Base-by-base conservation (phyloP, 2,797 vertebrate species). In the Sebastes taczanowskii region DNA sequence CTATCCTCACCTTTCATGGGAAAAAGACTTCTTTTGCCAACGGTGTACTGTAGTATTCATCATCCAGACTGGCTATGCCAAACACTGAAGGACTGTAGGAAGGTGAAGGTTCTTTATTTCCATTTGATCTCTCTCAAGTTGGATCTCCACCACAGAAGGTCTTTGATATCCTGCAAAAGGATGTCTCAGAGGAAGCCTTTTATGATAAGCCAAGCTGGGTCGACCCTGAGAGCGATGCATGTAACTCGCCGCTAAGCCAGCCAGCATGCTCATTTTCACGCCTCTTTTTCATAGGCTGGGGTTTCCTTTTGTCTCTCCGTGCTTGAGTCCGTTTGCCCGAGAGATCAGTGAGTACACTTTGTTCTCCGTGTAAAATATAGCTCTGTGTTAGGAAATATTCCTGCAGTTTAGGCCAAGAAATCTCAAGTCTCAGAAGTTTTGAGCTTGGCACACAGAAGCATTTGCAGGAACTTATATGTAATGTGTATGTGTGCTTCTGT, bases 161-260 rank as follows among this genome's bases (percentile, higher is more conserved):
- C 88, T 93, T 93, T 92, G 88, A 92, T 92, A 80, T 88, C 56
- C 74, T 88, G 78, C 75, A 80, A 87, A 80, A 87, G 84, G 91
- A 92, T 88, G 90, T 92, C 85, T 87, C 87, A 86, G 74, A 90
- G 87, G 85, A 91, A 91, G 81, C 72, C 88, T 91, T 93, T 91
- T 78, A 90, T 84, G 85, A 89, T 87, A 82, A 85, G 86, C 87
- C 91, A 91, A 86, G 85, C 81, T 75, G 76, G 69, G 79, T 77
- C 62, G 74, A 85, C 85, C 82, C 81, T 84, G 86, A 88, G 71
- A 78, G 60, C 30, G 2, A 67, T 64, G 74, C 84, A 71, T 88
- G 79, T 85, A 82, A 82, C 68, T 81, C 11, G 7, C 69, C 3
- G 52, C 71, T 77, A 59, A 84, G 80, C 70, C 66, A 66, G 83